Evolutionary conservation across 2,888 invertebrate species (phyloP).

Genomic region (Agrenia bidenticulata): DNA sequence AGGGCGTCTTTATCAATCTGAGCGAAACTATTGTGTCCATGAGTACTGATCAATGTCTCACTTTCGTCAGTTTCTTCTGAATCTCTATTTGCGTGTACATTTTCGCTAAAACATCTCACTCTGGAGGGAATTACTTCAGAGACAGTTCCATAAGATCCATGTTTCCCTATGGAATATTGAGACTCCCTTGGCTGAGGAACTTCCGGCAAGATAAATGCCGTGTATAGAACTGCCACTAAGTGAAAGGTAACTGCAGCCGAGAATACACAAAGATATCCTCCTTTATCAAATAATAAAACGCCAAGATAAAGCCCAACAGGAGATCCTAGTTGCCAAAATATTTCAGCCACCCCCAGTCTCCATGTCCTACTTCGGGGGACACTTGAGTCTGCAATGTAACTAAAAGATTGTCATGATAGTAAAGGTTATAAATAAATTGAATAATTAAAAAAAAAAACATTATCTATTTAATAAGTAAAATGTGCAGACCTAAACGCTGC

Average conservation of each 20-base stretch:
- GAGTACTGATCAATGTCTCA: constrained; percentile 7
- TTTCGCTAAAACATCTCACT: constrained; percentile 47
- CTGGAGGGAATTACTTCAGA: constrained; percentile 30
- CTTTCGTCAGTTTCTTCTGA: constrained; percentile 35
- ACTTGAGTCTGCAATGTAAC: constrained; percentile 51
- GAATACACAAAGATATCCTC: constrained; percentile 51
- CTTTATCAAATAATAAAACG: constrained; percentile 46
- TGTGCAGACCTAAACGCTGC: constrained; percentile 48
- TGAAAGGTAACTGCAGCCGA: constrained; percentile 45
- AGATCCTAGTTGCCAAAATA: constrained; percentile 49
- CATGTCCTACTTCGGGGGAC: constrained; percentile 51
- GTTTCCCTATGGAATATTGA: constrained; percentile 43
- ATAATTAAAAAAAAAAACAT: no score
- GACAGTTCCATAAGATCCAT: constrained; percentile 46
- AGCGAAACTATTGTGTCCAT: background rate
- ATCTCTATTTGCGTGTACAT: constrained; percentile 29
- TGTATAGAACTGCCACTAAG: constrained; percentile 47
- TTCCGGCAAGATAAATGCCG: constrained; percentile 47
- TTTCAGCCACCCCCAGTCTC: constrained; percentile 51
- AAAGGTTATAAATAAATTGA: background rate
- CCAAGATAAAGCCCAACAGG: constrained; percentile 49
- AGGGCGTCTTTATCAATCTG: background rate
- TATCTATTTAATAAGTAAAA: no score
- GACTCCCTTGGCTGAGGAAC: constrained; percentile 46
- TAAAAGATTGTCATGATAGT: constrained; percentile 47